phyloP scores from a whole-genome alignment of 2,113 vertebrate species.

The Conger conger region DNA sequence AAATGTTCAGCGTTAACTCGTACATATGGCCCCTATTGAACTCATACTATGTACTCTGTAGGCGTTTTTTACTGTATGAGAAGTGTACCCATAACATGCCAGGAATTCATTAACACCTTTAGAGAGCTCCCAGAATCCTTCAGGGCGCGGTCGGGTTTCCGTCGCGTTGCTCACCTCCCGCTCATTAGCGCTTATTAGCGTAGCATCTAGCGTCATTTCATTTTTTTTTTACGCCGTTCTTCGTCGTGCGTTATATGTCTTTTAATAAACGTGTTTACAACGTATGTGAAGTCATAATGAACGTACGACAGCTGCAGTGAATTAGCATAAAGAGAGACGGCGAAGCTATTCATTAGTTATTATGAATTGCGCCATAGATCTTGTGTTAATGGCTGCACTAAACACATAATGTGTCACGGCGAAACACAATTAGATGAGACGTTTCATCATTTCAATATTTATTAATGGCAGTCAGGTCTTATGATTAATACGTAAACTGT shows the following conservation, averaged over 20 bases:
- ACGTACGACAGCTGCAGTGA: neutral
- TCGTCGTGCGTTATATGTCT: neutral
- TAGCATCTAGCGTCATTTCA: neutral
- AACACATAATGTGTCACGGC: neutral
- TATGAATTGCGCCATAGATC: neutral
- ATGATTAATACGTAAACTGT: neutral
- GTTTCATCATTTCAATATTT: conserved; percentile 5
- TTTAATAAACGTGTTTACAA: neutral
- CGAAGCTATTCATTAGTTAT: neutral
- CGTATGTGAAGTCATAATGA: neutral
- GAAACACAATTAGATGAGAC: neutral
- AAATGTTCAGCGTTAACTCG: too few species aligned
- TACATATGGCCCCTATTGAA: too few species aligned
- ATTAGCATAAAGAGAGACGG: neutral
- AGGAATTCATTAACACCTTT: too few species aligned
- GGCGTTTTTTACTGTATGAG: too few species aligned
- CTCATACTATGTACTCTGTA: too few species aligned
- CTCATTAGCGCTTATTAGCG: too few species aligned
- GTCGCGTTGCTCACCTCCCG: too few species aligned
- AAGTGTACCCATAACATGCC: too few species aligned
- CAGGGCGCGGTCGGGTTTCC: too few species aligned
- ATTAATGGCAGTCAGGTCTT: neutral
- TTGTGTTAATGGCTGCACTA: neutral
- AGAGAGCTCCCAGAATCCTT: too few species aligned
- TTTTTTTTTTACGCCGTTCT: neutral